Conservation (phyloP, 2,888 invertebrate genomes). For the Synanthedon myopaeformis region DNA sequence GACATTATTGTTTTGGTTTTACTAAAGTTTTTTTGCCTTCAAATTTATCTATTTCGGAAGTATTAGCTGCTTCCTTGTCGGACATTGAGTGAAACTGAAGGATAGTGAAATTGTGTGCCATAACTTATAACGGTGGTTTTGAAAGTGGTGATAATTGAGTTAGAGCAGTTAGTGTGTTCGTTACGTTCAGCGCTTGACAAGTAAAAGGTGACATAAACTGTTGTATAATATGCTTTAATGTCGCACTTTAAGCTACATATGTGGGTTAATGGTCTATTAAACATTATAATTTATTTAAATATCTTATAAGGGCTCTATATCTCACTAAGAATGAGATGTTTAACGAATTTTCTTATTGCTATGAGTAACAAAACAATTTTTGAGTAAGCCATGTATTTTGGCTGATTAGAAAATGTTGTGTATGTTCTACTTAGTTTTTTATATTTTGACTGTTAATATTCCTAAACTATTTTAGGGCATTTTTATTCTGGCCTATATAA, state of each 20-base stretch:
- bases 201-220: not conserved
- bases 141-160: slow-evolving; percentile 59
- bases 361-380: no score
- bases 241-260: not conserved
- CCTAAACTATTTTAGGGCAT: no score
- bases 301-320: no score
- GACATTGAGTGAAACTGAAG: slow-evolving; percentile 31
- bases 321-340: no score
- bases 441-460: no score
- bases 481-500: no score
- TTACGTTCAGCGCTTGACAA: not conserved
- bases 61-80: not conserved
- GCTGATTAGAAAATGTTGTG: no score
- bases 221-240: not conserved
- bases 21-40: not conserved
- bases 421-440: no score
- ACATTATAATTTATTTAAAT: not conserved
- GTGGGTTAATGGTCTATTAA: not conserved
- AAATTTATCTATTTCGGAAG: not conserved
- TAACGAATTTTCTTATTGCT: no score
- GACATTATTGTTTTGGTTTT: slow-evolving; percentile 10
- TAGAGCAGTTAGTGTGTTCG: slow-evolving; percentile 19
- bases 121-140: slow-evolving; percentile 49
- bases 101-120: slow-evolving; percentile 29
- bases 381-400: no score